Evolutionary conservation across 2,797 vertebrate species (phyloP), one percentile per base, ranked within the genome.

Genomic region (Dryobates pubescens): DNA sequence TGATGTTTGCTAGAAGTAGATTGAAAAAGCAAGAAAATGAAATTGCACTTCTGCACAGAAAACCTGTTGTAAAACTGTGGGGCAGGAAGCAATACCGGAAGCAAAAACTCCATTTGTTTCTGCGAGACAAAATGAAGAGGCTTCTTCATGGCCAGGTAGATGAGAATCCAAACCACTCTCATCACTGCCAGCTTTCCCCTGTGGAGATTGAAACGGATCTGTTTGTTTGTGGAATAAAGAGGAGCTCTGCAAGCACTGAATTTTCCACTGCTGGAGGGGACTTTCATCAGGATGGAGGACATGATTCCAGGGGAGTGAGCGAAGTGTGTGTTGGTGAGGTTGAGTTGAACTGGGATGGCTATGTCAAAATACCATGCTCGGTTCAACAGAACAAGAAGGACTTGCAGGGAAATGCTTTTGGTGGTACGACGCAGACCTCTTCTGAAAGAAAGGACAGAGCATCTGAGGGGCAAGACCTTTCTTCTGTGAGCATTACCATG

Each of bases 1-100:
- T 96, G 93, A 98, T 99, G 98, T 98, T 98, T 96, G 84, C 97
- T 97, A 98, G 97, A 98, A 98, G 96, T 95, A 98, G 95, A 95
- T 78, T 96, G 90, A 97, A 97, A 97, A 97, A 96, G 96, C 95
- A 97, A 92, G 98, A 98, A 96, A 98, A 97, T 96, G 94, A 96
- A 72, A 91, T 97, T 71, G 75, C 88, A 29, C 91, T 96, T 96
- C 96, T 97, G 54, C 92, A 94, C 70, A 97, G 95, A 84, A 97
- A 97, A 47, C 95, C 97, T 71, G 95, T 97, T 82, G 96, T 97
- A 94, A 98, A 71, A 96, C 97, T 97, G 56, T 92, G 96, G 80
- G 97, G 94, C 58, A 97, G 97, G 94, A 98, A 96, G 74, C 97
- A 94, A 57, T 96, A 93, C 63, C 97, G 96, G 88, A 98, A 98